These are phyloP conservation scores for Metallyticus violacea DNA, from an alignment of 2,888 invertebrate genomes.

Conservation along the genomic window DNA sequence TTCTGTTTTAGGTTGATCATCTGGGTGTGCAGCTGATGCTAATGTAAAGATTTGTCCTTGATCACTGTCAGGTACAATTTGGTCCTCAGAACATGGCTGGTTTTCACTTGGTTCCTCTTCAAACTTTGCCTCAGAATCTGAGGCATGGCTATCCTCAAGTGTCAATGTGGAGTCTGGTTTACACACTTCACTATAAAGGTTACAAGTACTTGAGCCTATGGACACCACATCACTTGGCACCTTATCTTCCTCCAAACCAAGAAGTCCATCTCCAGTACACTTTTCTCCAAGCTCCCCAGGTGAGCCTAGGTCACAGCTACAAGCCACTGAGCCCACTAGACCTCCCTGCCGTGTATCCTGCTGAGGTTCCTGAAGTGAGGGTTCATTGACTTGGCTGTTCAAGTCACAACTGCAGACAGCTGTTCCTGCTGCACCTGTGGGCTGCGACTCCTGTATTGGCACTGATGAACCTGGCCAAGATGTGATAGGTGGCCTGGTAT, in stretches of 20 bases:
- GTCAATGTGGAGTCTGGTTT: slow-evolving; percentile 24
- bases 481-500: slow-evolving; percentile 38
- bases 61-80: slow-evolving; percentile 17
- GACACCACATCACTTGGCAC: slow-evolving; percentile 21
- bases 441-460: slow-evolving; percentile 5
- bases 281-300: slow-evolving; percentile 17
- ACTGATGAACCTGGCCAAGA: slow-evolving; percentile 13
- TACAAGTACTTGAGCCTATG: slow-evolving; percentile 30
- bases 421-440: not conserved
- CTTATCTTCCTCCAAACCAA: slow-evolving; percentile 25
- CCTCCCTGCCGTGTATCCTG: not conserved
- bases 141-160: slow-evolving; percentile 44
- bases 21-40: not conserved
- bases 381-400: slow-evolving; percentile 2
- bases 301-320: slow-evolving; percentile 17
- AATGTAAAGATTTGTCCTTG: not conserved
- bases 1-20: not conserved
- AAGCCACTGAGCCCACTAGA: slow-evolving; percentile 2
- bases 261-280: slow-evolving; percentile 12
- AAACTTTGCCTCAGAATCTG: slow-evolving; percentile 34
- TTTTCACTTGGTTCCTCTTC: not conserved
- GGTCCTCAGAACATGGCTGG: slow-evolving; percentile 5
- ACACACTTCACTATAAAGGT: slow-evolving; percentile 29
- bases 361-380: not conserved
- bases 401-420: slow-evolving; percentile 32